phyloP scores from a whole-genome alignment of 2,797 vertebrate genomes.

The Nothura maculosa region DNA sequence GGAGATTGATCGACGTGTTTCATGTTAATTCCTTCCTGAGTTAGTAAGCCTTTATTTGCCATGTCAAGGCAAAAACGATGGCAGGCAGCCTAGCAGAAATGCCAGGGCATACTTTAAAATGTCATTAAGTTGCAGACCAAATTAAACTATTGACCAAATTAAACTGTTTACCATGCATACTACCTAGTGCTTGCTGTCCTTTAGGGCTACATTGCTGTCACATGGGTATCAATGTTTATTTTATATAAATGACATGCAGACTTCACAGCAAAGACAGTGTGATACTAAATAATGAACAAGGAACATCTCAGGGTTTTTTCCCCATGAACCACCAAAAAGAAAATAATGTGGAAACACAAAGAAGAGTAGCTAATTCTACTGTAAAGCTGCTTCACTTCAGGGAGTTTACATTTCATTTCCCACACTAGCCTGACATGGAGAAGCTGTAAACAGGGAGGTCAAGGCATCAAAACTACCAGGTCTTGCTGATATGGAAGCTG shows the following conservation, averaged over 20 bases:
- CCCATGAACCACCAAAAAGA: background rate
- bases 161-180: conserved; percentile 66
- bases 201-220: background rate
- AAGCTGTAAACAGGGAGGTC: background rate
- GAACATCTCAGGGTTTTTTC: accelerated
- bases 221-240: background rate
- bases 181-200: background rate
- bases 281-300: background rate
- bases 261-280: background rate
- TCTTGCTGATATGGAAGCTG: background rate
- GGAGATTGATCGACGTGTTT: conserved; percentile 75
- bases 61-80: conserved; percentile 71
- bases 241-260: background rate
- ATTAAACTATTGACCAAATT: conserved; percentile 78
- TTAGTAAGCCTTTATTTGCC: conserved; percentile 74
- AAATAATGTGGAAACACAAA: background rate
- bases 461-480: background rate
- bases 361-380: background rate
- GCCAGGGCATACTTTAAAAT: conserved; percentile 69
- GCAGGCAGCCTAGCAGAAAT: conserved; percentile 77
- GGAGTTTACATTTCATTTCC: background rate
- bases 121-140: conserved; percentile 70
- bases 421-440: background rate
- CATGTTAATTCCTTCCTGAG: conserved; percentile 72
- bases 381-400: background rate